These are phyloP conservation scores for Yoshiicerus persimilis DNA, from an alignment of 1,140 invertebrate species.

Conservation along the genomic window DNA sequence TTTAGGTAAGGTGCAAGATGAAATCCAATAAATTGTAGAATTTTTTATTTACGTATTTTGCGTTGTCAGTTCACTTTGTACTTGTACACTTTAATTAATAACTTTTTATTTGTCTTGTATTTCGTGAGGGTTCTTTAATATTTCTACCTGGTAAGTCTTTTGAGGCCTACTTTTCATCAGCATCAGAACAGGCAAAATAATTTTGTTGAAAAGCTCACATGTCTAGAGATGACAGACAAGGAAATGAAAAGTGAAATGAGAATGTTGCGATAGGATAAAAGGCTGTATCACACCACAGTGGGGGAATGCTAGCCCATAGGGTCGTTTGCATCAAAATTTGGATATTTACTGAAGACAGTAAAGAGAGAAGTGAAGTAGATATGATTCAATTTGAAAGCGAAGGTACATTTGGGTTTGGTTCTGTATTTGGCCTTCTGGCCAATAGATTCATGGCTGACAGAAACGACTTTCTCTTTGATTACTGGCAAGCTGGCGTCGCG, in stretches of 20 bases:
- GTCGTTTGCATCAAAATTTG: background rate
- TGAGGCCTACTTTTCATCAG: too few species aligned
- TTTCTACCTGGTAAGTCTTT: too few species aligned
- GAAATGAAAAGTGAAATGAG: background rate
- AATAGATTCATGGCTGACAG: background rate
- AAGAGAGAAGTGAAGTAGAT: background rate
- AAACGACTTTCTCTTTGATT: background rate
- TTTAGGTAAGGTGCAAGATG: too few species aligned
- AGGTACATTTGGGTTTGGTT: background rate
- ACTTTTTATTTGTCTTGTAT: too few species aligned
- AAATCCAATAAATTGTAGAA: too few species aligned
- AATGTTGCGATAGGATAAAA: background rate
- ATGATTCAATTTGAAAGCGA: background rate
- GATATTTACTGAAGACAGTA: background rate
- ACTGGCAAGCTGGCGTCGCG: background rate
- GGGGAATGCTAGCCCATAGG: background rate
- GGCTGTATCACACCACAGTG: background rate
- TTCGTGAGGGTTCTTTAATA: too few species aligned
- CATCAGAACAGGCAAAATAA: background rate
- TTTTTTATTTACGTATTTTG: too few species aligned
- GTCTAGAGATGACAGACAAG: background rate
- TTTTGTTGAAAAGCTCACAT: background rate
- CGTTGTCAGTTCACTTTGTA: too few species aligned
- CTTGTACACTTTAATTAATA: too few species aligned
- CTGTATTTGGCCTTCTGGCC: background rate